Conservation (phyloP, 2,888 invertebrate species). For the Neocrepidodera transversa region DNA sequence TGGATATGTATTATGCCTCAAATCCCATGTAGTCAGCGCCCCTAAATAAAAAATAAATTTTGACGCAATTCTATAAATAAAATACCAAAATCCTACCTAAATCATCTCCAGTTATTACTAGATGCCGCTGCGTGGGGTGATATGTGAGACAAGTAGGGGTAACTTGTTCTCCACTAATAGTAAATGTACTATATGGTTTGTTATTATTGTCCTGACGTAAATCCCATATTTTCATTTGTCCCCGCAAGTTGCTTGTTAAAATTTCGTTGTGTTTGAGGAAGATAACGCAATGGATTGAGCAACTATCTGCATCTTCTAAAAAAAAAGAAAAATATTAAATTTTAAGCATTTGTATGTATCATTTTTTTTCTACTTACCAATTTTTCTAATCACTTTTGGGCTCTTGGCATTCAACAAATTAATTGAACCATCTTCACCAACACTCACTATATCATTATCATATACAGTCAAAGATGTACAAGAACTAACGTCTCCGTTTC, state of each 20-base stretch:
- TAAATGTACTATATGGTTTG: slow-evolving; percentile 73
- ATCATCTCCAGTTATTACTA: slow-evolving; percentile 83
- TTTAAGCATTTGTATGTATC: too few species aligned
- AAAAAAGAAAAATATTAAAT: slow-evolving; percentile 34
- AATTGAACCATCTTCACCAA: slow-evolving; percentile 84
- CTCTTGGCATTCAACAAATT: slow-evolving; percentile 65
- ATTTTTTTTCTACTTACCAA: slow-evolving; percentile 59
- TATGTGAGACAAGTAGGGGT: slow-evolving; percentile 78
- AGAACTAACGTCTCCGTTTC: slow-evolving; percentile 65
- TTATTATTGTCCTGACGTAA: slow-evolving; percentile 67
- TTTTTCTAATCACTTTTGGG: slow-evolving; percentile 61
- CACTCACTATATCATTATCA: slow-evolving; percentile 80
- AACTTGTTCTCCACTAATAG: slow-evolving; percentile 76
- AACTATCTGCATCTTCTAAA: slow-evolving; percentile 79
- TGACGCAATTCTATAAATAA: not conserved
- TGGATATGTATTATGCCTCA: slow-evolving; percentile 83
- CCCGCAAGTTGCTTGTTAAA: slow-evolving; percentile 85
- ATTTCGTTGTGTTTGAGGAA: slow-evolving; percentile 78
- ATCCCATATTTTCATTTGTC: slow-evolving; percentile 91
- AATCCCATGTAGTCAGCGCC: slow-evolving; percentile 87
- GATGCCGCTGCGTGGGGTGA: slow-evolving; percentile 89
- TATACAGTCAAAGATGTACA: slow-evolving; percentile 80
- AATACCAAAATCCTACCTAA: slow-evolving; percentile 63
- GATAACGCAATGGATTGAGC: slow-evolving; percentile 77
- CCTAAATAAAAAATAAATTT: slow-evolving; percentile 53